Percentiles rank a stretch among this genome's conserved stretches.
Conservation (phyloP, 2,113 vertebrate genomes). For the Myxocyprinus asiaticus region DNA sequence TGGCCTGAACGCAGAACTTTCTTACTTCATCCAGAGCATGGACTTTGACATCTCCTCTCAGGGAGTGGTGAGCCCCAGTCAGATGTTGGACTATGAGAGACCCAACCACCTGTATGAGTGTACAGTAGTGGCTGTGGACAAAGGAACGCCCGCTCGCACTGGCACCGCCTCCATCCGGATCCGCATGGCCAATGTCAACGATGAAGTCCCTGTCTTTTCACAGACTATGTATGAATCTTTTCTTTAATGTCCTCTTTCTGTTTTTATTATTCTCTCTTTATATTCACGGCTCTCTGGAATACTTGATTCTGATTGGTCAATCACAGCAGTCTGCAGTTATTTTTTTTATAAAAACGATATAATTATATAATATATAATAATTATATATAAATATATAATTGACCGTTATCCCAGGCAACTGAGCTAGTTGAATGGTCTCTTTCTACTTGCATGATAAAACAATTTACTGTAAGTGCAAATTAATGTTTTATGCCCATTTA, state of each 20-base stretch:
- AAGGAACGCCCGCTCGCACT: constrained; percentile 79
- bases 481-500: too few relatives aligned
- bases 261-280: neutral
- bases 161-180: constrained; percentile 84
- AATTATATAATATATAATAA: too few relatives aligned
- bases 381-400: too few relatives aligned
- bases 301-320: neutral
- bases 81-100: constrained; percentile 83
- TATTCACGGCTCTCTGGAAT: neutral
- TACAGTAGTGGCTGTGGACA: constrained; percentile 84
- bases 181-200: constrained; percentile 82
- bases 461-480: too few relatives aligned
- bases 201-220: constrained; percentile 85
- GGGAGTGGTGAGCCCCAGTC: constrained; percentile 81
- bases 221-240: constrained; percentile 74
- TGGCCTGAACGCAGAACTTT: constrained; percentile 81
- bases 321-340: too few relatives aligned
- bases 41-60: constrained; percentile 82
- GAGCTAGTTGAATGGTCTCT: too few relatives aligned
- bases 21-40: constrained; percentile 80
- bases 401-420: too few relatives aligned
- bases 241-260: neutral
- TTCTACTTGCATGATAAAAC: too few relatives aligned
- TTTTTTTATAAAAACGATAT: too few relatives aligned
- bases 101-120: constrained; percentile 88